Percentiles rank a stretch among this genome's conserved stretches.
Conservation (phyloP, 1,140 invertebrate species). For the Cylas formicarius region DNA sequence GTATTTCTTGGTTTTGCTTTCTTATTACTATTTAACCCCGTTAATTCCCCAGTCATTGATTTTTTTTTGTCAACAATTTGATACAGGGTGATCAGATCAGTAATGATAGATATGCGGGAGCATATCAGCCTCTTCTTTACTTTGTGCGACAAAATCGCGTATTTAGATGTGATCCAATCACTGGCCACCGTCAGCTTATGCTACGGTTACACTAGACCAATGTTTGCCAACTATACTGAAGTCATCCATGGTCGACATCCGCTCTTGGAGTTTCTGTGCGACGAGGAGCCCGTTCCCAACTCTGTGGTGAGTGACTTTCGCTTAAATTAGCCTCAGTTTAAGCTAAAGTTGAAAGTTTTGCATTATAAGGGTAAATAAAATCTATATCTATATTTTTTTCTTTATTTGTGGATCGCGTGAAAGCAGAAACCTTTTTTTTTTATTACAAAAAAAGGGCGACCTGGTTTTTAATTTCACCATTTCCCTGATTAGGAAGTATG, state of each 20-base stretch:
- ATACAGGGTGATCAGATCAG: no score
- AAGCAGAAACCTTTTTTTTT: no score
- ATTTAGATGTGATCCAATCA: constrained; percentile 69
- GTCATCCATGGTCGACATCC: constrained; percentile 71
- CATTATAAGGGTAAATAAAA: no score
- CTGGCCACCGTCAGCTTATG: constrained; percentile 59
- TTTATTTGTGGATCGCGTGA: no score
- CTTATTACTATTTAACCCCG: no score
- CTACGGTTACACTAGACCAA: constrained; percentile 60
- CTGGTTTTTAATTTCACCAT: no score
- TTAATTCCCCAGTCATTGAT: no score
- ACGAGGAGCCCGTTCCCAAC: constrained; percentile 59
- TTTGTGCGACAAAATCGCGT: constrained; percentile 70
- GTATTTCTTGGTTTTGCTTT: no score
- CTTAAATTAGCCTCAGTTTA: neutral
- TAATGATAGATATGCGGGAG: constrained; percentile 55
- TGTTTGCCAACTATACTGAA: constrained; percentile 58
- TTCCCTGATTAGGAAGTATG: constrained; percentile 55
- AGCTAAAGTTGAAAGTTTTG: no score
- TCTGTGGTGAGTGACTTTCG: constrained; percentile 68
- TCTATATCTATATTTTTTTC: no score
- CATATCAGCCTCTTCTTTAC: constrained; percentile 76
- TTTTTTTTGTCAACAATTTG: no score
- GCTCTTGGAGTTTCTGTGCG: constrained; percentile 59
- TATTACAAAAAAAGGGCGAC: no score